Evolutionary conservation across 2,888 invertebrate genomes (phyloP), one percentile per base, ranked within the genome.

Genomic region (Eugnorisma glareosa): DNA sequence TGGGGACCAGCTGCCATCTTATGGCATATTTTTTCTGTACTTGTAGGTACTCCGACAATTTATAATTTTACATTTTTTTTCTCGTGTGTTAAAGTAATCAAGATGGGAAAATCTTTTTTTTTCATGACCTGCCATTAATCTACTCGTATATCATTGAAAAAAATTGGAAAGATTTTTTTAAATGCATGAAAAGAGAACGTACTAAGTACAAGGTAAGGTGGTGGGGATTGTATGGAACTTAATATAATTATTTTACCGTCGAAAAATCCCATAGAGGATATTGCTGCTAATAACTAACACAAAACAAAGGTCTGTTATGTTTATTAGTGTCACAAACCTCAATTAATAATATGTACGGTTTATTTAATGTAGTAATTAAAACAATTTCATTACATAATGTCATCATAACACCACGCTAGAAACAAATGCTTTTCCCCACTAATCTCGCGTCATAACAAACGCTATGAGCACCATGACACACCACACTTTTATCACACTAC

Each of bases 381-480:
- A 63, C 51, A n/a, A 61, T 69, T 67, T 73, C 69, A 82, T 75
- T 73, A 77, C 24, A 18, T 54, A 64, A 64, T 54, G n/a, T 40
- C 15, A 57, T 31, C 6, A 37, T 21, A 54, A 13, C 5, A 51
- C 64, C n/a, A 54, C 24, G n/a, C n/a, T n/a, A 67, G n/a, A 72
- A 72, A 74, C 67, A 72, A 67, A 45, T 63, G 61, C 13, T 75
- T 66, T 66, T 63, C 54, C 40, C 51, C 59, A 67, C 59, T 80
- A 82, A 82, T 81, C 77, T 71, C 61, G 10, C 45, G 59, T 78
- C 69, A 86, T 61, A 83, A 77, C 63, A 75, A 67, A 70, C 69
- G 45, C 63, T 43, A 66, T 63, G 57, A 67, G 24, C 31, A 59
- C 63, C 72, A 66, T 81, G 77, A 78, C 71, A 81, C 18, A 72